These are phyloP conservation scores for Hipparchia sbordonii DNA, from an alignment of 2,888 invertebrate genomes.

Conservation along the genomic window DNA sequence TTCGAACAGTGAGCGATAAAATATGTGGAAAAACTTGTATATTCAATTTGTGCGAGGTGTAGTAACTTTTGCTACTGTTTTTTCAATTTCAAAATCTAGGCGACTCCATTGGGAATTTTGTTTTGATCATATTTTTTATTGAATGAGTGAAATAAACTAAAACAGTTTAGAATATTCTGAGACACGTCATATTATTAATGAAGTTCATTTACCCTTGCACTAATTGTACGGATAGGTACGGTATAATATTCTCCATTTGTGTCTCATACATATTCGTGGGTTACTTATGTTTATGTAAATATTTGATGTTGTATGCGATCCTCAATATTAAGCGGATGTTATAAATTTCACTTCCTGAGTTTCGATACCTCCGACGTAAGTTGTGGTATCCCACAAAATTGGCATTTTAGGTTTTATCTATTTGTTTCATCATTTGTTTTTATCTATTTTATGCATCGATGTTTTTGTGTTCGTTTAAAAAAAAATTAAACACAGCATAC, in stretches of 20 bases:
- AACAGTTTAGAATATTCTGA: neutral
- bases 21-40: neutral
- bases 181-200: neutral
- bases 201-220: slow-evolving; percentile 4
- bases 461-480: too few species aligned
- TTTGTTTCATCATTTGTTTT: too few species aligned
- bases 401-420: too few species aligned
- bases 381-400: too few species aligned
- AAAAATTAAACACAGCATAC: too few species aligned
- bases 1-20: neutral
- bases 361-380: too few species aligned
- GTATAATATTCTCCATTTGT: neutral
- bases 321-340: neutral
- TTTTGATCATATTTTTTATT: neutral
- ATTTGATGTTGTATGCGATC: slow-evolving; percentile 9
- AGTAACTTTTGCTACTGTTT: neutral
- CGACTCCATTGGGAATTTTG: neutral
- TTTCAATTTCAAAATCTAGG: neutral
- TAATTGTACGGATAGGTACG: neutral
- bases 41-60: neutral
- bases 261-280: slow-evolving; percentile 15
- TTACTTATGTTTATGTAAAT: slow-evolving; percentile 17
- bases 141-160: too few species aligned
- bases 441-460: too few species aligned
- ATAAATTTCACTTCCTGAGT: neutral